A percentile compares a stretch with the other conserved stretches of the same genome.
Conservation (phyloP, 1,140 invertebrate species). For the Magallana gigas region DNA sequence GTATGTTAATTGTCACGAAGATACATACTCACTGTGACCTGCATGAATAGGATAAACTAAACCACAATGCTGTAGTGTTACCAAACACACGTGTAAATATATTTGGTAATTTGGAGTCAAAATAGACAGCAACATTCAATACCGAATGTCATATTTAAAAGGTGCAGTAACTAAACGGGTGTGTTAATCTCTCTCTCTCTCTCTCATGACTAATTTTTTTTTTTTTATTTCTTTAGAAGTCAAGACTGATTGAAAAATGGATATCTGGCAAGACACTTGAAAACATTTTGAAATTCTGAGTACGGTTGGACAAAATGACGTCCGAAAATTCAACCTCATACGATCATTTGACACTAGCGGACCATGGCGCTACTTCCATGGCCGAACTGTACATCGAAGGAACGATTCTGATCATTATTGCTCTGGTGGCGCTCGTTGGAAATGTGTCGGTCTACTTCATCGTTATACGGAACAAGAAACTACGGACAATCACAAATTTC, state of each 20-base stretch:
- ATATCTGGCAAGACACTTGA: neutral
- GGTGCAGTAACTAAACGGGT: too few species aligned
- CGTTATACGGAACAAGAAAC: constrained; percentile 52
- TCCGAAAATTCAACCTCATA: constrained; percentile 6
- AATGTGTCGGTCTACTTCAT: constrained; percentile 63
- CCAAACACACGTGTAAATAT: neutral
- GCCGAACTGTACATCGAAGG: constrained; percentile 59
- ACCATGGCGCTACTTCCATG: constrained; percentile 6
- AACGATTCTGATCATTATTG: constrained; percentile 52
- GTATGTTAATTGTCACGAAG: neutral
- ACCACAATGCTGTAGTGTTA: neutral
- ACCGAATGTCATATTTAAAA: too few species aligned
- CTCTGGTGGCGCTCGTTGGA: constrained; percentile 53
- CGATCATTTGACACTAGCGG: neutral
- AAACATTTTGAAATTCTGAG: neutral
- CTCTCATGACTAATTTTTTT: too few species aligned
- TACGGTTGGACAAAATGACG: neutral
- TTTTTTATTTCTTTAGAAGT: too few species aligned
- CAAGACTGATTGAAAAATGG: too few species aligned
- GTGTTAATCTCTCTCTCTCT: too few species aligned
- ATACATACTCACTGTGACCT: neutral
- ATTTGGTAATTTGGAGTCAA: neutral
- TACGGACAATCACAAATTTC: constrained; percentile 55
- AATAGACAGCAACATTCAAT: neutral
- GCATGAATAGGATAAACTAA: constrained; percentile 12